A percentile compares a stretch with the other conserved stretches of the same genome.
phyloP scores from a whole-genome alignment of 2,888 invertebrate species.

The Brachypterus glaber region DNA sequence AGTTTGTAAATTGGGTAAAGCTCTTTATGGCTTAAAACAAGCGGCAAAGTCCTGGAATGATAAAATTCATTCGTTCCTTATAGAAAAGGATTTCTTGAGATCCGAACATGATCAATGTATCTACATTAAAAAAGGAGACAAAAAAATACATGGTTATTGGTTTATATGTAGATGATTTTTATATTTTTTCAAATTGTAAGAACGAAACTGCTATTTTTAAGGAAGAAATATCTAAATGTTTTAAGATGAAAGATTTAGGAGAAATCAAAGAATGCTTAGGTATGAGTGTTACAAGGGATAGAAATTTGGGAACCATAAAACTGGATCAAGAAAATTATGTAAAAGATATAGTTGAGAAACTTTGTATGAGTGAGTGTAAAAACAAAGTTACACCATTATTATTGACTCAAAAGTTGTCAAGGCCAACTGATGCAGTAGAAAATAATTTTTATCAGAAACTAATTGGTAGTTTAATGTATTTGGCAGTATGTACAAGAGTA shows the following conservation, averaged over 20 bases:
- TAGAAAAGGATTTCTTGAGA: constrained; percentile 16
- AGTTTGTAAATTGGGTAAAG: constrained; percentile 24
- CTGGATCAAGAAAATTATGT: constrained; percentile 24
- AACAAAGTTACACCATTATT: too few relatives aligned
- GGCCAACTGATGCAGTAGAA: too few relatives aligned
- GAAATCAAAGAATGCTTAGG: constrained; percentile 25
- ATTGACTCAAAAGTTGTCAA: too few relatives aligned
- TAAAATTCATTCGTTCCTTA: constrained; percentile 19
- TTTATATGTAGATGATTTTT: constrained; percentile 27
- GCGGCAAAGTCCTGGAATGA: constrained; percentile 27
- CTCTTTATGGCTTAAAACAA: constrained; percentile 30
- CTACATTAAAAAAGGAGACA: constrained; percentile 15
- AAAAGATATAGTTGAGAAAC: constrained; percentile 21
- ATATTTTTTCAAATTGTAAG: constrained; percentile 19
- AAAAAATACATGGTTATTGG: constrained; percentile 16
- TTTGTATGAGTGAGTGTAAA: constrained; percentile 27
- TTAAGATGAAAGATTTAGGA: constrained; percentile 27
- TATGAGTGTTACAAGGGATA: constrained; percentile 21
- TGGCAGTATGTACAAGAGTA: too few relatives aligned
- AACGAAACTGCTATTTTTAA: constrained; percentile 18
- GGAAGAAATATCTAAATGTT: constrained; percentile 18
- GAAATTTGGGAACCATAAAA: constrained; percentile 17
- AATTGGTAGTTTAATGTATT: too few relatives aligned
- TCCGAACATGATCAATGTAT: constrained; percentile 24
- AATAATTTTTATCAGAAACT: too few relatives aligned